These are phyloP conservation scores for Lindbergichthys nudifrons DNA, from an alignment of 2,797 vertebrate species.

Conservation along the genomic window DNA sequence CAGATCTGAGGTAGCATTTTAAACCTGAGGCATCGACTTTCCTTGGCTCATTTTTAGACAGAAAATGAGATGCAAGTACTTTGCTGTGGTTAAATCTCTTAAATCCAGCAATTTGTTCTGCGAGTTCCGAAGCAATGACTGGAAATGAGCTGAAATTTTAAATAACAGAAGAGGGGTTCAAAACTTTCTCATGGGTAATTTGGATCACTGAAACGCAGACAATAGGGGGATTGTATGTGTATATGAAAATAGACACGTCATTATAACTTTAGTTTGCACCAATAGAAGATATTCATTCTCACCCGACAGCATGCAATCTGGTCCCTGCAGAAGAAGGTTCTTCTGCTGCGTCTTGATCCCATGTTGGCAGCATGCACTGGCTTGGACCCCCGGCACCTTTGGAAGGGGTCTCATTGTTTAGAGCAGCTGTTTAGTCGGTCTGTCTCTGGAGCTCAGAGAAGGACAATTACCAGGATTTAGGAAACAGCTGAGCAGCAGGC, in stretches of 20 bases:
- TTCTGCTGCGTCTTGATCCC: conserved; percentile 33
- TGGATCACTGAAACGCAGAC: neutral
- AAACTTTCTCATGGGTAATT: conserved; percentile 46
- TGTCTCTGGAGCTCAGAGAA: conserved; percentile 54
- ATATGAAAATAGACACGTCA: conserved; percentile 52
- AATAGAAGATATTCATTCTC: conserved; percentile 29
- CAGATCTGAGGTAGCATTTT: conserved; percentile 17
- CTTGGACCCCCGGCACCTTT: conserved; percentile 43
- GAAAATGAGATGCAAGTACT: conserved; percentile 21
- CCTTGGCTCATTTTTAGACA: neutral
- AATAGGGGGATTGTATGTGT: conserved; percentile 38
- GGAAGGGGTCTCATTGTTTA: conserved; percentile 65
- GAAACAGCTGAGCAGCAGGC: conserved; percentile 67
- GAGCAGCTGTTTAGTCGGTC: conserved; percentile 60
- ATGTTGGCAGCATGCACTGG: conserved; percentile 34
- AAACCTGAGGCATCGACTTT: conserved; percentile 1
- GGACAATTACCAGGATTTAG: conserved; percentile 64
- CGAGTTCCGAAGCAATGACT: conserved; percentile 32
- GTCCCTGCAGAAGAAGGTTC: conserved; percentile 25
- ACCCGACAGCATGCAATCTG: conserved; percentile 18
- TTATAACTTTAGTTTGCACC: conserved; percentile 48
- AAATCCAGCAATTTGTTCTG: conserved; percentile 25
- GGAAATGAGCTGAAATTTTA: conserved; percentile 30
- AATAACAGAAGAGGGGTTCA: conserved; percentile 24
- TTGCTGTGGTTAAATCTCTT: conserved; percentile 10